Evolutionary conservation across 2,797 vertebrate species (phyloP).

Genomic region (Protosalanx chinensis): DNA sequence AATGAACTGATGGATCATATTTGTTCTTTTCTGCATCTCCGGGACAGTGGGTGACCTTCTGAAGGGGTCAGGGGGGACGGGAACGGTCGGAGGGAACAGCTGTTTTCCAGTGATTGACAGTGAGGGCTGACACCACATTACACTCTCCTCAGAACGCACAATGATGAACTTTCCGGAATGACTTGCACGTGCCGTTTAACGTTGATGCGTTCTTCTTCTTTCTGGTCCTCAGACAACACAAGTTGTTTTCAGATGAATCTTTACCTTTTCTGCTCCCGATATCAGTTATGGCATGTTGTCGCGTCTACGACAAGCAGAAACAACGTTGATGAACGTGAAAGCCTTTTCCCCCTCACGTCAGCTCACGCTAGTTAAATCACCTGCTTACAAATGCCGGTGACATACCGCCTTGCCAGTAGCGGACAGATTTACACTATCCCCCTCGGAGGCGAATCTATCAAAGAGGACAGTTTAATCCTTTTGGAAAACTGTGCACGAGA

Average conservation of each 20-base stretch:
- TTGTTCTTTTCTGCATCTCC: no score
- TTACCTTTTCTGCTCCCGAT: neutral
- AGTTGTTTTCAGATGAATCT: neutral
- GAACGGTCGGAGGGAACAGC: no score
- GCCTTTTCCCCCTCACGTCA: neutral
- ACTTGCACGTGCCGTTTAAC: no score
- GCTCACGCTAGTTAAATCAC: neutral
- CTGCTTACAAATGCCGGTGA: neutral
- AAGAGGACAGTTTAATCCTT: neutral
- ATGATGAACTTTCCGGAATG: no score
- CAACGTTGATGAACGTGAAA: neutral
- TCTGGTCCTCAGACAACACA: neutral
- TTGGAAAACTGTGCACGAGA: neutral
- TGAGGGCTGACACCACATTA: no score
- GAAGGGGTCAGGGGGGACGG: no score
- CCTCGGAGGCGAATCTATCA: neutral
- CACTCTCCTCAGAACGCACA: no score
- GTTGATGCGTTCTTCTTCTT: no score
- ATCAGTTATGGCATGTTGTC: neutral
- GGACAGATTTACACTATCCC: neutral
- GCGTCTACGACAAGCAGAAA: neutral
- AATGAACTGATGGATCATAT: no score
- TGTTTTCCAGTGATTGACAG: no score
- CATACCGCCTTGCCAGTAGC: neutral
- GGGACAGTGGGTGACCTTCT: no score